A percentile compares a stretch with the other conserved stretches of the same genome.
Conservation (phyloP, 2,888 invertebrate species). For the Eilema sororculum region DNA sequence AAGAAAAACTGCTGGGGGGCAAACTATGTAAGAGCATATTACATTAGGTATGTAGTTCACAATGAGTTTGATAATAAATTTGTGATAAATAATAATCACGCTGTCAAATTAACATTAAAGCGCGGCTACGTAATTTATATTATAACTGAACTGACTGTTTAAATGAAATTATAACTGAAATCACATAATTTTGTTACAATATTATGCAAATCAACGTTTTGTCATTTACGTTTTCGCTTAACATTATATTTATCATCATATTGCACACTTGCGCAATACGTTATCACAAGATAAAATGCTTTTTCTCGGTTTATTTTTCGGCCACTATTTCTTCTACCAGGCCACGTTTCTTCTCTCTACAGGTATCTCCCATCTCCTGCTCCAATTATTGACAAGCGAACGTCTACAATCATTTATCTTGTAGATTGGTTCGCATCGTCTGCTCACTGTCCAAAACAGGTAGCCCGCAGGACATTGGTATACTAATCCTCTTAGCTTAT, state of each 20-base stretch:
- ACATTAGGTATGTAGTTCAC: no score
- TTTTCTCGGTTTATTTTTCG: conserved; percentile 15
- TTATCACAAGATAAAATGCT: conserved; percentile 51
- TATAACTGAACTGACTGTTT: no score
- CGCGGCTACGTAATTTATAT: no score
- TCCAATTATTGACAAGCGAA: conserved; percentile 71
- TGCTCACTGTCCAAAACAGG: conserved; percentile 92
- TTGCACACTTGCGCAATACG: conserved; percentile 39
- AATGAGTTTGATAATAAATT: background rate
- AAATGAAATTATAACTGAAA: background rate
- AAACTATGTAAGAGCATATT: background rate
- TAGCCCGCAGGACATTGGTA: conserved; percentile 93
- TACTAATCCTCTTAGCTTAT: conserved; percentile 89
- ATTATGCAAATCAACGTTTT: background rate
- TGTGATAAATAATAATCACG: background rate
- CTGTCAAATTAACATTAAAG: background rate
- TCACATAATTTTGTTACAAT: conserved; percentile 30
- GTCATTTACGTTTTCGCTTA: conserved; percentile 20
- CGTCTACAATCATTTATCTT: conserved; percentile 88
- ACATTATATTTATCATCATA: conserved; percentile 32
- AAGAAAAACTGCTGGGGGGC: background rate
- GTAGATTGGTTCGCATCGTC: conserved; percentile 90
- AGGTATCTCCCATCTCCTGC: conserved; percentile 86
- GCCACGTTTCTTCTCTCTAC: conserved; percentile 85
- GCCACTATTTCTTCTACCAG: conserved; percentile 37